phyloP scores from a whole-genome alignment of 1,140 invertebrate genomes.

The Stegodyphus mimosarum region DNA sequence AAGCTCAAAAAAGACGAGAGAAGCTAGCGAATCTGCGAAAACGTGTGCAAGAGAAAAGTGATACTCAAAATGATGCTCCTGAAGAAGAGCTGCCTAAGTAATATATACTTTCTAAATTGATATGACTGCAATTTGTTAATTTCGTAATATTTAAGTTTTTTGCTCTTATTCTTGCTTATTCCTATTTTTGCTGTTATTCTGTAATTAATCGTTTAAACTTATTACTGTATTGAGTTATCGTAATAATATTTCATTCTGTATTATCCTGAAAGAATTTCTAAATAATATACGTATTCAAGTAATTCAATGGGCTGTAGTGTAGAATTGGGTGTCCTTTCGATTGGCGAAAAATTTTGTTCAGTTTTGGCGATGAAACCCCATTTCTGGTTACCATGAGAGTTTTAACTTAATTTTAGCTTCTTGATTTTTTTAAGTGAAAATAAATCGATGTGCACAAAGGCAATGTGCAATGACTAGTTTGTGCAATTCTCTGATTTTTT shows the following conservation, averaged over 20 bases:
- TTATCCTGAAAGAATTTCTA: not conserved
- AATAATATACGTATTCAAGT: not conserved
- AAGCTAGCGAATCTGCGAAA: conserved; percentile 76
- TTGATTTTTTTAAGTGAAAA: too few species aligned
- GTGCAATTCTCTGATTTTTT: too few species aligned
- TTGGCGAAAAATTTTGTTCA: too few species aligned
- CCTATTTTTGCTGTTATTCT: not conserved
- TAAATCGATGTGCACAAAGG: too few species aligned
- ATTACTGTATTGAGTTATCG: not conserved
- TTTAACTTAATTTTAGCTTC: too few species aligned
- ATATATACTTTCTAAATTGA: conserved; percentile 30
- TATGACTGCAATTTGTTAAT: not conserved
- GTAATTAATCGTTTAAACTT: too few species aligned
- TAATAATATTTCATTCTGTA: not conserved
- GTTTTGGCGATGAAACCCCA: too few species aligned
- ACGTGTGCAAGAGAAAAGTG: conserved; percentile 58
- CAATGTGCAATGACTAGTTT: too few species aligned
- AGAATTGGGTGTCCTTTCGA: too few species aligned
- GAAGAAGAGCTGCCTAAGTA: conserved; percentile 48
- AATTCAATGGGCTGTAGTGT: too few species aligned
- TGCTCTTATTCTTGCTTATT: not conserved
- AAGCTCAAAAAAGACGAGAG: conserved; percentile 84
- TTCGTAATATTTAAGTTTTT: not conserved
- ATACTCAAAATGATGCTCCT: conserved; percentile 63
- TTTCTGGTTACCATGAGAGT: too few species aligned